These are phyloP conservation scores for Oscheius sp. DNA, from an alignment of 2,888 invertebrate genomes.

Conservation along the genomic window DNA sequence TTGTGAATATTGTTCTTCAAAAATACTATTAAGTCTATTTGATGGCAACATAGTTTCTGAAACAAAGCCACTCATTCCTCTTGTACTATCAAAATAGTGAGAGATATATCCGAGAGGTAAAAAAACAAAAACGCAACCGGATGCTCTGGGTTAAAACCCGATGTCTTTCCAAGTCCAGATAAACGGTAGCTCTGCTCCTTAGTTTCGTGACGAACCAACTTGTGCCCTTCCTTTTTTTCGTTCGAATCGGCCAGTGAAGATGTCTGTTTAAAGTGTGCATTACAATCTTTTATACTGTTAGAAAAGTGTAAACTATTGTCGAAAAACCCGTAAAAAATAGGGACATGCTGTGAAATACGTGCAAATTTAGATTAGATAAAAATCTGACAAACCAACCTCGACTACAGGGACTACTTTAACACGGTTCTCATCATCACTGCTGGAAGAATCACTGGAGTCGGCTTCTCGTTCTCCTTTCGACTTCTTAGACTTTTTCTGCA, in stretches of 20 bases:
- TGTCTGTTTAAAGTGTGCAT: conserved; percentile 6
- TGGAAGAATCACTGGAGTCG: conserved; percentile 46
- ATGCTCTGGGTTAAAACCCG: conserved; percentile 59
- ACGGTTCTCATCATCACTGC: conserved; percentile 44
- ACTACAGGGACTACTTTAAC: conserved; percentile 40
- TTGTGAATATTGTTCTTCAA: no score
- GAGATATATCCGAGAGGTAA: no score
- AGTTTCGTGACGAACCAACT: conserved; percentile 55
- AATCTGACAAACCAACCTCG: conserved; percentile 35
- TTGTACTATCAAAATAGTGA: no score
- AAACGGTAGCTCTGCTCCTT: conserved; percentile 59
- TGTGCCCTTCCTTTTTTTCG: conserved; percentile 4
- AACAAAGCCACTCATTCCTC: no score
- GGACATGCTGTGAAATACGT: not conserved
- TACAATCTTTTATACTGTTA: not conserved
- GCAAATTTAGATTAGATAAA: not conserved
- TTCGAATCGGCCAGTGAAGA: not conserved
- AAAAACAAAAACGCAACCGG: conserved; percentile 46
- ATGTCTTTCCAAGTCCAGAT: conserved; percentile 54
- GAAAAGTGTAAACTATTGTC: not conserved
- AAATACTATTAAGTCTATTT: no score
- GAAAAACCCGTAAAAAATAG: not conserved
- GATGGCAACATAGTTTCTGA: no score
- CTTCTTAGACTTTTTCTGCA: conserved; percentile 46
- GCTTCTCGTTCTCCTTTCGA: conserved; percentile 41